A percentile compares a stretch with the other conserved stretches of the same genome.
These are phyloP conservation scores for Candoia aspera DNA, from an alignment of 2,113 vertebrate genomes.

Conservation along the genomic window DNA sequence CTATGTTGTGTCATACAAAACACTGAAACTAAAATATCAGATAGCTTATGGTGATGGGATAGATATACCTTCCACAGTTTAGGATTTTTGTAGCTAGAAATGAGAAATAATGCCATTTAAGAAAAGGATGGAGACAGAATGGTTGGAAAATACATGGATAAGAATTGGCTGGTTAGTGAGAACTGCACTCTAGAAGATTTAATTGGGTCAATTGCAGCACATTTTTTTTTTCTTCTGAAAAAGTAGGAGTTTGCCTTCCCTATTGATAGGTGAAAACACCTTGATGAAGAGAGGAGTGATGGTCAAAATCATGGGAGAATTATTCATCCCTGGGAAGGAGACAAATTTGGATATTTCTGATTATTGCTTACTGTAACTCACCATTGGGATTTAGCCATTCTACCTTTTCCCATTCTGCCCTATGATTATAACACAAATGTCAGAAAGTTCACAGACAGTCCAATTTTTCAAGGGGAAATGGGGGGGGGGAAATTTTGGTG, in stretches of 20 bases:
- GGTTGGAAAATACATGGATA: accelerated
- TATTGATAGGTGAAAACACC: background rate
- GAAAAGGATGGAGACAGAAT: background rate
- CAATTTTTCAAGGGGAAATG: background rate
- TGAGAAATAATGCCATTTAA: background rate
- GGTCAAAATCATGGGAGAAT: background rate
- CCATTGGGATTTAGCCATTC: background rate
- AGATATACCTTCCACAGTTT: accelerated
- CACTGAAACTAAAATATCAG: background rate
- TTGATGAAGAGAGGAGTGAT: background rate
- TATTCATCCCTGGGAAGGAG: background rate
- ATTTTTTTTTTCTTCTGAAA: background rate
- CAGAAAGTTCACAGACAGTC: background rate
- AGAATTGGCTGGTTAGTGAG: background rate
- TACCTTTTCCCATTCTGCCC: background rate
- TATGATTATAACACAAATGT: background rate
- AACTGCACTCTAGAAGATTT: accelerated
- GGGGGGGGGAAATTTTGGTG: background rate
- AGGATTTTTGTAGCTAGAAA: background rate
- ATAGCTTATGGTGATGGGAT: background rate
- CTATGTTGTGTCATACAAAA: slow-evolving; percentile 22
- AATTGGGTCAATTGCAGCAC: accelerated
- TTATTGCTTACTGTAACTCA: background rate
- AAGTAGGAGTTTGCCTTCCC: accelerated
- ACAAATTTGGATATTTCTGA: background rate